phyloP scores from a whole-genome alignment of 2,888 invertebrate species.

The Oxystoma pomonae region DNA sequence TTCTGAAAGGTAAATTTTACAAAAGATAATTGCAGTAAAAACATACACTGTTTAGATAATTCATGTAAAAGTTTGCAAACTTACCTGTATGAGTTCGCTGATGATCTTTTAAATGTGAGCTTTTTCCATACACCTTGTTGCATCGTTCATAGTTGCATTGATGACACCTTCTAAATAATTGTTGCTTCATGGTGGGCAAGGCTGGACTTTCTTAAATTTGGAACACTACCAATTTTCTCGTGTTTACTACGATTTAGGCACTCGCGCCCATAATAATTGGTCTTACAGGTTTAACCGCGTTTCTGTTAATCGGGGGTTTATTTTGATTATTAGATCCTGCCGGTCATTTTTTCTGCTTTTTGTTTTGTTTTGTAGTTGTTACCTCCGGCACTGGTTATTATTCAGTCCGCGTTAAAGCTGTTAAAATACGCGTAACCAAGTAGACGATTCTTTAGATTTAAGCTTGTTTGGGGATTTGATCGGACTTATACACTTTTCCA shows the following conservation, averaged over 20 bases:
- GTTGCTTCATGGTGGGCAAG: background rate
- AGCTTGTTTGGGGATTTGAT: slow-evolving; percentile 5
- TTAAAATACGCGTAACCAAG: slow-evolving; percentile 58
- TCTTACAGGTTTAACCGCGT: background rate
- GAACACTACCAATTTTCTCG: slow-evolving; percentile 1
- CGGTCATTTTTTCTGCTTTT: slow-evolving; percentile 36
- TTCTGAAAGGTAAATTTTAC: slow-evolving; percentile 45
- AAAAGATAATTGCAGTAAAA: slow-evolving; percentile 56
- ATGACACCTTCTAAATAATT: slow-evolving; percentile 39
- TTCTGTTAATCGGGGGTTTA: slow-evolving; percentile 13
- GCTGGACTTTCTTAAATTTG: background rate
- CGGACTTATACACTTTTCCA: slow-evolving; percentile 17
- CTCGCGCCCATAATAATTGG: slow-evolving; percentile 15
- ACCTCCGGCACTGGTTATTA: slow-evolving; percentile 55
- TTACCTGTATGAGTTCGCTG: slow-evolving; percentile 62
- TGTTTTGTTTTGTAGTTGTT: slow-evolving; percentile 30
- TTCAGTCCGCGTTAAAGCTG: slow-evolving; percentile 56
- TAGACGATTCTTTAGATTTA: slow-evolving; percentile 44
- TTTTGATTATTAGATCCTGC: slow-evolving; percentile 31
- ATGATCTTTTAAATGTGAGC: slow-evolving; percentile 63
- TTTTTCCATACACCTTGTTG: slow-evolving; percentile 61
- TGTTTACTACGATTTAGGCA: background rate
- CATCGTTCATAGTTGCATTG: slow-evolving; percentile 57
- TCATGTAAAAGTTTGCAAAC: slow-evolving; percentile 18
- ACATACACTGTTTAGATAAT: too few species aligned